Evolutionary conservation across 2,113 vertebrate genomes (phyloP).

Genomic region (Muntiacus reevesi): DNA sequence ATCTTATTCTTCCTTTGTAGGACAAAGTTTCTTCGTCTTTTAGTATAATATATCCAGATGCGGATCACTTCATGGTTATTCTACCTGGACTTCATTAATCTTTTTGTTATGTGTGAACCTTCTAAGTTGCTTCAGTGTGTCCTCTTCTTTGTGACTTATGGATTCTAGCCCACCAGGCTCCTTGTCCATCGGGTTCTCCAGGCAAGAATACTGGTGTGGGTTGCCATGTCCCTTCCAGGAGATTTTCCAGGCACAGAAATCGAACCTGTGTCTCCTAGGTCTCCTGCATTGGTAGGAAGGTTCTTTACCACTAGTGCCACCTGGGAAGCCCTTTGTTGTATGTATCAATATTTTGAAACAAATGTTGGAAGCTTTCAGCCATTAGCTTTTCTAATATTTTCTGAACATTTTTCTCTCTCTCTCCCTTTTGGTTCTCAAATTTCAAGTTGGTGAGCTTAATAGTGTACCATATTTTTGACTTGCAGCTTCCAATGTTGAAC

Average conservation of each 20-base stretch:
- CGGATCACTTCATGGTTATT: not conserved
- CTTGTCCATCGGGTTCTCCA: not conserved
- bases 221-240: not conserved
- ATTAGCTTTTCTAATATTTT: not conserved
- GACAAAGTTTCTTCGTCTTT: not conserved
- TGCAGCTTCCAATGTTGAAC: not conserved
- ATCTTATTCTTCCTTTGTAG: not conserved
- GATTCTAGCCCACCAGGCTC: not conserved
- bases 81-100: not conserved
- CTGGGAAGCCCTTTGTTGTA: not conserved
- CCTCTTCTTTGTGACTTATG: not conserved
- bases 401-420: not conserved
- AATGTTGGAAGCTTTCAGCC: not conserved
- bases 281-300: not conserved
- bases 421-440: not conserved
- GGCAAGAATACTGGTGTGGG: not conserved
- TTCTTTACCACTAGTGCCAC: not conserved
- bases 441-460: not conserved
- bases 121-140: not conserved
- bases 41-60: not conserved
- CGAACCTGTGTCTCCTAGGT: accelerated
- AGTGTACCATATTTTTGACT: not conserved
- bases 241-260: not conserved
- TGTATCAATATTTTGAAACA: not conserved
- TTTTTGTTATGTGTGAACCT: not conserved